A percentile compares a stretch with the other conserved stretches of the same genome.
Evolutionary conservation across 2,797 vertebrate species (phyloP).

Genomic region (Falco novaeseelandiae): DNA sequence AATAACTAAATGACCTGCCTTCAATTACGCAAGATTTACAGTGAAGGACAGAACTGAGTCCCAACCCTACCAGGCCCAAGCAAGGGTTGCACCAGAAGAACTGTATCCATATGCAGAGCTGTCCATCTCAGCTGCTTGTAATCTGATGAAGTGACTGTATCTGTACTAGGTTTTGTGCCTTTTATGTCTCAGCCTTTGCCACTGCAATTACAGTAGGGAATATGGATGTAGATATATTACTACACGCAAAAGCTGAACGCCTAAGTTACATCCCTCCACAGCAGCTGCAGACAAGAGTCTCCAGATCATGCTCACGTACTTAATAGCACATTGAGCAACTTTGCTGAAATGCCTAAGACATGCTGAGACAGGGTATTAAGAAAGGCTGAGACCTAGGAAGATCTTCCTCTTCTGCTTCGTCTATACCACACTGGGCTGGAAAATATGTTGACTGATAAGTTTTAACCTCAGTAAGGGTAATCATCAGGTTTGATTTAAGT

Average conservation of each 20-base stretch:
- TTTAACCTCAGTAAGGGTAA: background rate
- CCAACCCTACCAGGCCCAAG: background rate
- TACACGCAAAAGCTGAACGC: background rate
- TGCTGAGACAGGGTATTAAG: background rate
- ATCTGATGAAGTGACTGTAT: background rate
- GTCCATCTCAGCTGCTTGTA: background rate
- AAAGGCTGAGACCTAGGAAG: background rate
- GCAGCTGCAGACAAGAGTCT: background rate
- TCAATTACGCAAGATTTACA: background rate
- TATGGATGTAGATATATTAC: background rate
- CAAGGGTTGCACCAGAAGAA: background rate
- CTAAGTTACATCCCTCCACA: background rate
- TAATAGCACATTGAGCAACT: background rate
- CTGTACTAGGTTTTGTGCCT: background rate
- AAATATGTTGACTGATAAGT: background rate
- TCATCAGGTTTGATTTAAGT: background rate
- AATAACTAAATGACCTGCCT: conserved; percentile 6
- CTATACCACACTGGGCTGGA: background rate
- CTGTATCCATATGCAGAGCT: background rate
- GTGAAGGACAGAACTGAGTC: background rate
- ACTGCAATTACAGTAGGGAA: background rate
- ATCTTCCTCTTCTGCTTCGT: background rate
- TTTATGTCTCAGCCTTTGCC: background rate
- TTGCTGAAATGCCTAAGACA: background rate
- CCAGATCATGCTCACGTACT: background rate